Evolutionary conservation across 2,888 invertebrate genomes (phyloP), one percentile per base, ranked within the genome.

Genomic region (Dromius quadrimaculatus): DNA sequence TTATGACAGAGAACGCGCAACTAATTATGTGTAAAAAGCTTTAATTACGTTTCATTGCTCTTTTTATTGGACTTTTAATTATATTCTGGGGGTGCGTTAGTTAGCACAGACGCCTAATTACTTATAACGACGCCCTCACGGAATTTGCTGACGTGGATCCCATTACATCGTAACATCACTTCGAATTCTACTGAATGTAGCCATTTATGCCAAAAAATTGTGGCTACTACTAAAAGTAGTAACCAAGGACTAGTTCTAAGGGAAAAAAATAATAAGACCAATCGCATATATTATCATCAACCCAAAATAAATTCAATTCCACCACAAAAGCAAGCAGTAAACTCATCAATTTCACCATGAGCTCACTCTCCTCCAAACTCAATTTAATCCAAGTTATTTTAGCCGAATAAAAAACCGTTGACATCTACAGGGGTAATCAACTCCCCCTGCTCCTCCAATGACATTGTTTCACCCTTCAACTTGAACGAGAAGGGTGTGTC

Each of bases 61-160:
- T 75, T 76, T 76, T 76, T 76, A 76, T 76, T 74, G 71, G 71
- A 74, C 64, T 74, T 74, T 76, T 76, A 76, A 76, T 76, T 76
- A 73, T 72, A 66, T 71, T 69, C 62, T 38, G 66, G 59, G 70
- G 54, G 71, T 72, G 71, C 65, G 71, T 71, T 71, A 69, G 69
- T 71, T 71, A 66, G 71, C 72, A 43, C 64, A 38, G 64, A 45
- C 66, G 68, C 59, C 68, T 74, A 72, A 72, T 74, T 72, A 68
- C 73, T 71, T 71, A 71, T 71, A 72, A 72, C 59, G 71, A 70
- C 64, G 36, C 64, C 64, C 64, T 23, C 13, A 36, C 22, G 47
- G 64, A 64, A 64, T 64, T 63, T 41, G 23, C 62, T 62, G 23
- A n/a, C 38, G 20, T n/a, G n/a, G n/a, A n/a, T 9, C 32, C 9